Evolutionary conservation across 1,140 invertebrate species (phyloP), one percentile per base, ranked within the genome.

Genomic region (Sipha flava): DNA sequence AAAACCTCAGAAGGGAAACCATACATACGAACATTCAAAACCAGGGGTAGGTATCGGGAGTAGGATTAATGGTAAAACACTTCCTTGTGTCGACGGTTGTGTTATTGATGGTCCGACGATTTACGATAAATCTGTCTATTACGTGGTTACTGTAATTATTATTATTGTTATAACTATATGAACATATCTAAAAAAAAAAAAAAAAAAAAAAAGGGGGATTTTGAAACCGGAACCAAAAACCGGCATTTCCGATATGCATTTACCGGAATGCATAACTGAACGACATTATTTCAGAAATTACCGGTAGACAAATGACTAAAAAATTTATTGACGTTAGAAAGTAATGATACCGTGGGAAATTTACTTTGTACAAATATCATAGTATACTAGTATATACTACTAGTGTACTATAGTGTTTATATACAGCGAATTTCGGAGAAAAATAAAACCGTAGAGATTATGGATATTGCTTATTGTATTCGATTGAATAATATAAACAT

Each of bases 61-160:
- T 14, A 14, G 52, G 59, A 77, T 29, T 77, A 77, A 77, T 77
- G 73, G 73, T 77, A 77, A 77, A 77, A 77, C 73, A 59, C 73
- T 77, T 77, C 73, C 73, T 77, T 26, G 21, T 43, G 59, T 77
- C 52, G 73, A 77, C 52, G 49, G 73, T 40, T n/a, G 21, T 9
- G 73, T 77, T 77, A 59, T 59, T 77, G 52, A 77, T 77, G 31
- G 73, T 59, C 21, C 52, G 37, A 77, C 34, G 47, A 54, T 29
- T 77, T 59, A 59, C 49, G 16, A 77, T 57, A 77, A 77, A 77
- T 77, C 73, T 23, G 73, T 59, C 73, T 52, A 77, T 77, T 77
- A 43, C 73, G 73, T 16, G 18, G 73, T 77, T 77, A 77, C 21
- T 52, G 73, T 59, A 57, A 59, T 77, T 59, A 59, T 77, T 59